phyloP scores from a whole-genome alignment of 2,113 vertebrate genomes.

The Gasterosteus aculeatus region DNA sequence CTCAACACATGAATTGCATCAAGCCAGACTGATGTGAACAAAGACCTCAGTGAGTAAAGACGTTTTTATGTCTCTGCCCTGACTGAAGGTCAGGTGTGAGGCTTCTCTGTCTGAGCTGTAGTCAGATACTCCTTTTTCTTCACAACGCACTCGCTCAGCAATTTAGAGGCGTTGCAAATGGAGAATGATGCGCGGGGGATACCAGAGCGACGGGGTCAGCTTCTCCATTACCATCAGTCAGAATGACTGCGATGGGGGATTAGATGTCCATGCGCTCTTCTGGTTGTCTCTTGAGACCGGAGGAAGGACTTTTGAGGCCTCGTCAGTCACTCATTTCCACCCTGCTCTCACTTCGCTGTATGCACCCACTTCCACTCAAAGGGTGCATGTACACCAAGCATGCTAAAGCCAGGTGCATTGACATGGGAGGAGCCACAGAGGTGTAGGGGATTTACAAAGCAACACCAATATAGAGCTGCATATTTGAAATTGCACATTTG shows the following conservation, averaged over 20 bases:
- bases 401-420: conserved; percentile 3
- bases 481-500: conserved; percentile 11
- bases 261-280: conserved; percentile 12
- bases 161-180: conserved; percentile 12
- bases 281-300: conserved; percentile 12
- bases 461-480: conserved; percentile 1
- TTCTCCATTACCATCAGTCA: conserved; percentile 47
- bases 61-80: conserved; percentile 22
- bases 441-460: conserved; percentile 8
- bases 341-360: not conserved
- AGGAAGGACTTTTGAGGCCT: conserved; percentile 17
- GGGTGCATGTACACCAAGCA: not conserved
- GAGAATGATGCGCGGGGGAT: not conserved
- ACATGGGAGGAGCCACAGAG: not conserved
- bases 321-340: conserved; percentile 13
- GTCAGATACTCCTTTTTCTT: not conserved
- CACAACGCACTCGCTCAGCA: not conserved
- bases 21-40: conserved; percentile 17
- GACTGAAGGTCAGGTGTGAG: conserved; percentile 44
- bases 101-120: conserved; percentile 14
- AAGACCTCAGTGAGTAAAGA: conserved; percentile 26
- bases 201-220: conserved; percentile 11
- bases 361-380: not conserved
- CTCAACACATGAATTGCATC: conserved; percentile 37
- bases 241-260: conserved; percentile 17